Evolutionary conservation across 2,888 invertebrate species (phyloP).

Genomic region (Tyria jacobaeae): DNA sequence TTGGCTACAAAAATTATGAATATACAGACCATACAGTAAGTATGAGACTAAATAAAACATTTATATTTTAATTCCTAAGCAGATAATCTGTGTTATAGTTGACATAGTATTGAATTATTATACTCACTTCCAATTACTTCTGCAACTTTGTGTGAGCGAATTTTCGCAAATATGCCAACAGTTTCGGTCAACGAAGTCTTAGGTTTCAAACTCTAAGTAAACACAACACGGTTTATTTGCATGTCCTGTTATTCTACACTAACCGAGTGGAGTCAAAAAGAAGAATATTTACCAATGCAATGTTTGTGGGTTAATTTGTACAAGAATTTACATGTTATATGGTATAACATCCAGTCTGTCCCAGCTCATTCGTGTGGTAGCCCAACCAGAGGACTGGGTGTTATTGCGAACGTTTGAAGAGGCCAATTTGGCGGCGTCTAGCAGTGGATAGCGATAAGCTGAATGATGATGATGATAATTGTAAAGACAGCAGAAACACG

Average conservation of each 20-base stretch:
- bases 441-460: too few species aligned
- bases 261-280: constrained; percentile 11
- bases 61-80: background rate
- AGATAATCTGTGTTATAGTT: background rate
- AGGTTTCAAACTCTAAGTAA: constrained; percentile 17
- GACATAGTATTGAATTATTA: constrained; percentile 2
- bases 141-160: constrained; percentile 14
- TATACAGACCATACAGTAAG: too few species aligned
- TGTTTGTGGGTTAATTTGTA: constrained; percentile 6
- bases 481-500: too few species aligned
- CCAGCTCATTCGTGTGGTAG: too few species aligned
- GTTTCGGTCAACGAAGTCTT: constrained; percentile 18
- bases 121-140: constrained; percentile 24
- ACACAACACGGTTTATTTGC: constrained; percentile 22
- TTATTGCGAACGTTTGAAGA: too few species aligned
- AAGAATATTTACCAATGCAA: constrained; percentile 13
- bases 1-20: too few species aligned
- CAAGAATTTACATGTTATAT: constrained; percentile 10
- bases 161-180: constrained; percentile 28
- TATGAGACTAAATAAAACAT: background rate
- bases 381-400: too few species aligned
- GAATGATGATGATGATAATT: too few species aligned
- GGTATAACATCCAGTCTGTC: too few species aligned
- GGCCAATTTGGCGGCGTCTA: too few species aligned
- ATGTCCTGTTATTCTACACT: constrained; percentile 12